phyloP scores from a whole-genome alignment of 2,888 invertebrate species.

The Monoplex corrugatus region DNA sequence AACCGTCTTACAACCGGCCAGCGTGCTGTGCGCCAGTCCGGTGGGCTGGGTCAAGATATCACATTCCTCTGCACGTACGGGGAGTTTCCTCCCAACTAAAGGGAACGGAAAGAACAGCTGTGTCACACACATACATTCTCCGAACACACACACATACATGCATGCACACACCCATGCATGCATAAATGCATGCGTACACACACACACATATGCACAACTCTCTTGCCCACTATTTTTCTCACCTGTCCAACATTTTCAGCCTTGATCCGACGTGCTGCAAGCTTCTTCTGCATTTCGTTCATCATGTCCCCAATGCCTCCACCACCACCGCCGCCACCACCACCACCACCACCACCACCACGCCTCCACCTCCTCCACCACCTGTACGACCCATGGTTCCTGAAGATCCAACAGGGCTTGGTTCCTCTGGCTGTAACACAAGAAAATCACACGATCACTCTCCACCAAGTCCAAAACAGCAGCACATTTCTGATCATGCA shows the following conservation, averaged over 20 bases:
- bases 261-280: constrained; percentile 90
- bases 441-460: no score
- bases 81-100: no score
- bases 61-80: no score
- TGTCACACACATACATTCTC: no score
- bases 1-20: no score
- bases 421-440: constrained; percentile 57
- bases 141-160: not conserved
- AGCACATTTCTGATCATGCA: no score
- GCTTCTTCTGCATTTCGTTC: constrained; percentile 86
- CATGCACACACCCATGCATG: no score
- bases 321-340: constrained; percentile 1
- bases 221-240: not conserved
- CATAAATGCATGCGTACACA: not conserved
- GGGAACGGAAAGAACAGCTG: no score
- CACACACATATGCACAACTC: not conserved
- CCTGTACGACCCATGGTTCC: constrained; percentile 47
- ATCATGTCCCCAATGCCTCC: constrained; percentile 37
- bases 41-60: no score
- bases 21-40: no score
- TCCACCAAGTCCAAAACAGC: no score
- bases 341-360: constrained; percentile 11
- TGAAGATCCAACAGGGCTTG: constrained; percentile 49
- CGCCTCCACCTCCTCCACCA: constrained; percentile 12
- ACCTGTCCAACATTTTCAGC: constrained; percentile 63